These are phyloP conservation scores for Kryptopterus vitreolus DNA, from an alignment of 2,797 vertebrate species.

Conservation along the genomic window DNA sequence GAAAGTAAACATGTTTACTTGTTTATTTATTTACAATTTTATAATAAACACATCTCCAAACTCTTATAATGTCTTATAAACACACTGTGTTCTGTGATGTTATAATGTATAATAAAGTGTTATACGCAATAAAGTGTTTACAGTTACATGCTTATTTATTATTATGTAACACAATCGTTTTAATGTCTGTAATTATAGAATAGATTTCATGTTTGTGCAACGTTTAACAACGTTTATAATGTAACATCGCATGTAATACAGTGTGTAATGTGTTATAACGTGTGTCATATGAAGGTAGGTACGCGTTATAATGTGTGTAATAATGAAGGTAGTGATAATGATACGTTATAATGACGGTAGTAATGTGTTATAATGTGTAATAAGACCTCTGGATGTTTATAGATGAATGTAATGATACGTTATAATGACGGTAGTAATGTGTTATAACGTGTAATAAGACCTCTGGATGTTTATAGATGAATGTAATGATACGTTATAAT, in stretches of 20 bases:
- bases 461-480: not conserved
- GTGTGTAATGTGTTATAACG: too few relatives aligned
- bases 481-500: not conserved
- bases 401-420: not conserved
- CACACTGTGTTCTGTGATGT: too few relatives aligned
- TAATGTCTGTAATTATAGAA: too few relatives aligned
- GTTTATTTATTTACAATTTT: not conserved
- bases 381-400: not conserved
- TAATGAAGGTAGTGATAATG: not conserved
- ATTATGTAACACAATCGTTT: too few relatives aligned
- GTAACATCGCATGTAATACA: too few relatives aligned
- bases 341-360: not conserved
- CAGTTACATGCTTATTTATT: too few relatives aligned
- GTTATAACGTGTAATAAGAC: not conserved
- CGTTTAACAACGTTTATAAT: too few relatives aligned
- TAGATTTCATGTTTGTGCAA: too few relatives aligned
- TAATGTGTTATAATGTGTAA: not conserved
- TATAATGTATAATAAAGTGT: too few relatives aligned
- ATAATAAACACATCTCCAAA: not conserved
- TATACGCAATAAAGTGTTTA: too few relatives aligned
- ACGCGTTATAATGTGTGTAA: not conserved
- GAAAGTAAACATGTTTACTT: not conserved
- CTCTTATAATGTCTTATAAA: too few relatives aligned
- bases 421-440: not conserved
- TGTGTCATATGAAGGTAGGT: too few relatives aligned